Conservation (phyloP, 2,113 vertebrate species). For the Xiphophorus couchianus region DNA sequence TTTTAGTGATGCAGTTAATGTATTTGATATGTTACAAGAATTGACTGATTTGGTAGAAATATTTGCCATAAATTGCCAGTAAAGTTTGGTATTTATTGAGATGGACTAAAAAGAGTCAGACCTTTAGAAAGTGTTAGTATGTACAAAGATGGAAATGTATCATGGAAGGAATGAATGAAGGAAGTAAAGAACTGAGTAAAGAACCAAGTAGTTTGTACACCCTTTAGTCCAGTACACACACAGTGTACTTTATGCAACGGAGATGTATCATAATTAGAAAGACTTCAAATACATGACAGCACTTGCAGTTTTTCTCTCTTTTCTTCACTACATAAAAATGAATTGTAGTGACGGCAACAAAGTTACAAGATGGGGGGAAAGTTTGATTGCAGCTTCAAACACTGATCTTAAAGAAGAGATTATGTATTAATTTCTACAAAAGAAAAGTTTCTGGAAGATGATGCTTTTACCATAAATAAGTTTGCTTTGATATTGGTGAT, state of each 20-base stretch:
- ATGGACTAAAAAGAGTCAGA: too few relatives aligned
- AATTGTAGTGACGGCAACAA: neutral
- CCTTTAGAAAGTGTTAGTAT: too few relatives aligned
- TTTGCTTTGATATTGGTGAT: conserved; percentile 5
- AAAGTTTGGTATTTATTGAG: too few relatives aligned
- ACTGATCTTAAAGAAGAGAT: neutral
- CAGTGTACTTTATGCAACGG: neutral
- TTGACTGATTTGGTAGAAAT: neutral
- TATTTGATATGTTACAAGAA: too few relatives aligned
- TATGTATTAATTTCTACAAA: neutral
- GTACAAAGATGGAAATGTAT: too few relatives aligned
- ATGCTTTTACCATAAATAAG: conserved; percentile 4
- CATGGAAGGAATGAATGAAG: too few relatives aligned
- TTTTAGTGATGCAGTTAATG: too few relatives aligned
- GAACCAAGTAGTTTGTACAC: neutral
- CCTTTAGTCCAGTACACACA: neutral
- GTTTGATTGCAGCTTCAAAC: neutral
- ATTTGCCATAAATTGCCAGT: neutral
- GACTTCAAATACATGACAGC: neutral
- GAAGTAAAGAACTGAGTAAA: neutral
- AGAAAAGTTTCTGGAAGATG: conserved; percentile 16
- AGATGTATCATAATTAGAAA: neutral
- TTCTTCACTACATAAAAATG: too few relatives aligned
- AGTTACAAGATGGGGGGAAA: neutral
- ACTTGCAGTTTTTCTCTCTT: too few relatives aligned